These are phyloP conservation scores for Hippasteria phrygiana DNA, from an alignment of 53 echinoderm and acorn worm genomes.

Conservation along the genomic window DNA sequence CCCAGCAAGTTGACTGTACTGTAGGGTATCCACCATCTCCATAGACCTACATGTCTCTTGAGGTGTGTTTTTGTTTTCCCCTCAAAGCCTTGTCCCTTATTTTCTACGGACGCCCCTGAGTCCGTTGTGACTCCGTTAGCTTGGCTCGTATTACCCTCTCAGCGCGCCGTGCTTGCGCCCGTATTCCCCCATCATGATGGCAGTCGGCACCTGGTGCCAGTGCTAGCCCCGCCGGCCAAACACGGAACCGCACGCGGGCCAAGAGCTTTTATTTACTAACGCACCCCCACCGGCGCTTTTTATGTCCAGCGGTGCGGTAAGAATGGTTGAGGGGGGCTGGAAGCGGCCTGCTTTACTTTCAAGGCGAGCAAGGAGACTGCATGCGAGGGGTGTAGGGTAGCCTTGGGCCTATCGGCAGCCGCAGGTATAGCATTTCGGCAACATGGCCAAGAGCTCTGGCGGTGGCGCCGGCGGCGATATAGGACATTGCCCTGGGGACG, in stretches of 20 bases:
- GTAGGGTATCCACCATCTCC: constrained; percentile 22
- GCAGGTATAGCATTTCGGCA: constrained; percentile 59
- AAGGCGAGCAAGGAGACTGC: not conserved
- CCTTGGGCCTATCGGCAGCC: constrained; percentile 19
- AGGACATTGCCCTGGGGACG: constrained; percentile 18
- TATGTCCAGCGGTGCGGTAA: constrained; percentile 54
- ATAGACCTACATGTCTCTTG: not conserved
- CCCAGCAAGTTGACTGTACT: constrained; percentile 52
- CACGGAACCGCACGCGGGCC: constrained; percentile 10
- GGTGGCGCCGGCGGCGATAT: constrained; percentile 40
- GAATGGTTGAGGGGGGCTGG: constrained; percentile 18
- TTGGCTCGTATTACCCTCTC: constrained; percentile 38
- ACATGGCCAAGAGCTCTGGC: constrained; percentile 12
- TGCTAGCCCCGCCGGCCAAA: not conserved
- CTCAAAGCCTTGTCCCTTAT: not conserved
- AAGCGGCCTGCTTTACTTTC: constrained; percentile 8
- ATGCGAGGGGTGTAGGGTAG: constrained; percentile 15
- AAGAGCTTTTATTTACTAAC: not conserved
- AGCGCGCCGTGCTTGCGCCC: constrained; percentile 21
- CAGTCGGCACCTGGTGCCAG: constrained; percentile 45
- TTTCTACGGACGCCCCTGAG: constrained; percentile 13
- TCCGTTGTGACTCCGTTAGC: constrained; percentile 6
- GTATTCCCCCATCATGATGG: constrained; percentile 21
- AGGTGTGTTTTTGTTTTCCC: constrained; percentile 1
- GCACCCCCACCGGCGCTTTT: constrained; percentile 43